Conservation (phyloP, 2,113 vertebrate species). For the Ageneiosus marmoratus region DNA sequence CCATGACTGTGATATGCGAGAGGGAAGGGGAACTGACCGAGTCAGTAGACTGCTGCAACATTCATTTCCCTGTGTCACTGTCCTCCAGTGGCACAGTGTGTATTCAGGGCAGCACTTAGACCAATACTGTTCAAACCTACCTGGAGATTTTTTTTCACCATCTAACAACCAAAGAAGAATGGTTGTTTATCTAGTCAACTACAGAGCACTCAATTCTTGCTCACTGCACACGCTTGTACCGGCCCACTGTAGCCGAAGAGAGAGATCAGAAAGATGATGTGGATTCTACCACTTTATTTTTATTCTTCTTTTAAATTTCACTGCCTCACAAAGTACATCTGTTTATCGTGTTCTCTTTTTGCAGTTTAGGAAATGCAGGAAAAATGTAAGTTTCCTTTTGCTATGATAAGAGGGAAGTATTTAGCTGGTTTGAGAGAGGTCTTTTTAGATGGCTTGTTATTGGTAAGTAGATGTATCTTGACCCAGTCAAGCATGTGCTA, state of each 20-base stretch:
- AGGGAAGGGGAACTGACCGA: slow-evolving; percentile 79
- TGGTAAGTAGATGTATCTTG: slow-evolving; percentile 11
- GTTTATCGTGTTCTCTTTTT: slow-evolving; percentile 14
- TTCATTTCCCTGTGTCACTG: slow-evolving; percentile 40
- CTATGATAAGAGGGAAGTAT: slow-evolving; percentile 3
- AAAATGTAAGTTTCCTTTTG: slow-evolving; percentile 37
- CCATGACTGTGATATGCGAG: slow-evolving; percentile 92
- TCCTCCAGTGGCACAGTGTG: slow-evolving; percentile 59
- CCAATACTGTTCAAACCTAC: background rate
- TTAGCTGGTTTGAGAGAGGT: slow-evolving; percentile 10
- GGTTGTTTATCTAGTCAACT: background rate
- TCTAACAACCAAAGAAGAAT: slow-evolving; percentile 16
- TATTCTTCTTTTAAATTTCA: slow-evolving; percentile 35
- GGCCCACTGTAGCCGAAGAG: slow-evolving; percentile 12
- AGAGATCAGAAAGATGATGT: background rate
- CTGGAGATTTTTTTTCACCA: background rate
- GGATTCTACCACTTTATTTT: slow-evolving; percentile 13
- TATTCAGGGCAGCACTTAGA: slow-evolving; percentile 66
- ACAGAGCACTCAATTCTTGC: slow-evolving; percentile 15
- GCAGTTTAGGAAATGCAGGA: slow-evolving; percentile 32
- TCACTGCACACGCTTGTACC: slow-evolving; percentile 29
- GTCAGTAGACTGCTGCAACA: slow-evolving; percentile 60
- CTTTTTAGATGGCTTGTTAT: slow-evolving; percentile 5
- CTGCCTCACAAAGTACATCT: slow-evolving; percentile 1
- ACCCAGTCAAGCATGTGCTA: slow-evolving; percentile 42